These are phyloP conservation scores for Cerastis rubricosa DNA, from an alignment of 2,888 invertebrate species.

Conservation along the genomic window DNA sequence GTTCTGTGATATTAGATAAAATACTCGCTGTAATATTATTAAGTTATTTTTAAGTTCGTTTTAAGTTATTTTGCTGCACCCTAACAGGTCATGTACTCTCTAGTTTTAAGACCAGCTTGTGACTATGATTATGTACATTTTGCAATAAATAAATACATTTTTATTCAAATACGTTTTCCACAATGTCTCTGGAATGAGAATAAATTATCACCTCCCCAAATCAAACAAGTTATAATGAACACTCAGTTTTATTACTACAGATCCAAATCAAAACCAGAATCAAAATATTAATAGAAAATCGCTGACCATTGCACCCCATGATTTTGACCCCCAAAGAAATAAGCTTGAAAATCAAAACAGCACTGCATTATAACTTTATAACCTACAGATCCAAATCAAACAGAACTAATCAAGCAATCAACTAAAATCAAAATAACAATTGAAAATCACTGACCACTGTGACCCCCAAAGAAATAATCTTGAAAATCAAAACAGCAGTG, in stretches of 20 bases:
- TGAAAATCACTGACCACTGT: constrained; percentile 57
- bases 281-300: constrained; percentile 58
- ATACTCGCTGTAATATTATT: too few relatives aligned
- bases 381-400: constrained; percentile 46
- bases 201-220: constrained; percentile 17
- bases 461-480: constrained; percentile 53
- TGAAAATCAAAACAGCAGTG: constrained; percentile 68
- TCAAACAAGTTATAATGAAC: too few relatives aligned
- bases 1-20: too few relatives aligned
- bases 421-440: constrained; percentile 59
- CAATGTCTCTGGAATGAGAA: neutral
- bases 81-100: too few relatives aligned
- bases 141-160: too few relatives aligned
- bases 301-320: constrained; percentile 49
- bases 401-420: constrained; percentile 27
- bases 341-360: neutral
- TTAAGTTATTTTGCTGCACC: too few relatives aligned
- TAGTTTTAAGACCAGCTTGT: too few relatives aligned
- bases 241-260: too few relatives aligned
- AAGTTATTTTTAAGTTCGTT: too few relatives aligned
- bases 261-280: constrained; percentile 21
- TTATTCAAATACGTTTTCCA: neutral
- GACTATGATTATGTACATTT: too few relatives aligned
- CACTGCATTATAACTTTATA: neutral
- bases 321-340: neutral